Conservation (phyloP, 1,140 invertebrate genomes). For the Aradophagus sp. region DNA sequence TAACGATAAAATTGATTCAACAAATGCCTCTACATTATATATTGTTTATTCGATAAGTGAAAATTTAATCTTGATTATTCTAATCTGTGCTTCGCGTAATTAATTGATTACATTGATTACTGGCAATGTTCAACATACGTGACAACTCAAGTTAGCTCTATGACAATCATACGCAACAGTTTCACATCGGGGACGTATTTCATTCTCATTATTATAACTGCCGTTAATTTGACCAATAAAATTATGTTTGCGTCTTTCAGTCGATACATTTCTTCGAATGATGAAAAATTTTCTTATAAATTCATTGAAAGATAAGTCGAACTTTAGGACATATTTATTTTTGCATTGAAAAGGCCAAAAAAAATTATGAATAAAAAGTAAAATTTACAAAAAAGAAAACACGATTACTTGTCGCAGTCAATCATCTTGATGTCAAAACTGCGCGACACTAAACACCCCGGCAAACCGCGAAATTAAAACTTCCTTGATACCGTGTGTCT, state of each 20-base stretch:
- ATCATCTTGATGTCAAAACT: constrained; percentile 10
- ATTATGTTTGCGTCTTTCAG: no score
- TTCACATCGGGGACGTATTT: no score
- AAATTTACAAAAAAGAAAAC: not conserved
- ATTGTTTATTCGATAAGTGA: no score
- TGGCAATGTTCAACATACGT: constrained; percentile 10
- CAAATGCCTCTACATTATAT: no score
- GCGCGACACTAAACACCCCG: constrained; percentile 4
- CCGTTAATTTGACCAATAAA: constrained; percentile 11
- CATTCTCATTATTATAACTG: constrained; percentile 10
- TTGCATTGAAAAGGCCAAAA: no score
- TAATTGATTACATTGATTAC: constrained; percentile 12
- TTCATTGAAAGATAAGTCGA: no score
- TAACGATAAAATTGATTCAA: constrained; percentile 7
- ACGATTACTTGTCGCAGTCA: constrained; percentile 3
- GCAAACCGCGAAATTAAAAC: constrained; percentile 36
- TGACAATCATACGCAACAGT: constrained; percentile 16
- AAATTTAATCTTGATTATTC: constrained; percentile 10
- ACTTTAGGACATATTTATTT: no score
- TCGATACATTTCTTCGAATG: no score
- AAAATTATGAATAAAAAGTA: no score
- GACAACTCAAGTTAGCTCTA: constrained; percentile 14
- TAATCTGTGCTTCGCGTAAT: constrained; percentile 4
- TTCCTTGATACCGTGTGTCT: constrained; percentile 18
- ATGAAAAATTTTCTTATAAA: no score